phyloP scores from a whole-genome alignment of 2,113 vertebrate species.

The Phrynocephalus versicolor region DNA sequence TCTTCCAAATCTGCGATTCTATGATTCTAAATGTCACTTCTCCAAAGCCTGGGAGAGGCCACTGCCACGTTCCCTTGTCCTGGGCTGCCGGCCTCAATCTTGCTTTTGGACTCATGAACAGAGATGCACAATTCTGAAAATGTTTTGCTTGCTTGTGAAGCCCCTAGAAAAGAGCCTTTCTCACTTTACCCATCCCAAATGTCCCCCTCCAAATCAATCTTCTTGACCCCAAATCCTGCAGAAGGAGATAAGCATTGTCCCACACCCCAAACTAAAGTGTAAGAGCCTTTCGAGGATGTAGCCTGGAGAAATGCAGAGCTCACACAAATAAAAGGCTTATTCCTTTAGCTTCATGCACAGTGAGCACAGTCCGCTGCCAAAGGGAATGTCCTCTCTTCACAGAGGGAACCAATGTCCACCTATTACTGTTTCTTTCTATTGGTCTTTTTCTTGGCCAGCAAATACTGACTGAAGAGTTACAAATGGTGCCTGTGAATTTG shows the following conservation, averaged over 20 bases:
- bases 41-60: neutral
- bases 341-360: no score
- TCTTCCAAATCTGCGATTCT: no score
- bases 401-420: neutral
- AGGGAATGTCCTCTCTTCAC: neutral
- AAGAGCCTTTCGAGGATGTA: neutral
- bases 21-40: neutral
- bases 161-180: neutral
- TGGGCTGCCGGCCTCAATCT: neutral
- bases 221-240: neutral
- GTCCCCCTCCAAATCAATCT: neutral
- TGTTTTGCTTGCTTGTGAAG: neutral
- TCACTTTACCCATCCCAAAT: neutral
- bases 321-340: neutral
- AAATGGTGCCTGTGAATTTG: neutral
- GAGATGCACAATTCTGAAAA: neutral
- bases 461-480: neutral
- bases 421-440: neutral
- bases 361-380: neutral
- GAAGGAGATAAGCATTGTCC: accelerated
- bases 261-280: neutral
- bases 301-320: neutral
- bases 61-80: neutral
- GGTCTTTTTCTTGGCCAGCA: neutral
- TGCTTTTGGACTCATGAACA: neutral